Percentiles rank a stretch among this genome's conserved stretches.
phyloP scores from a whole-genome alignment of 2,113 vertebrate species.

The Elanus axillaris region DNA sequence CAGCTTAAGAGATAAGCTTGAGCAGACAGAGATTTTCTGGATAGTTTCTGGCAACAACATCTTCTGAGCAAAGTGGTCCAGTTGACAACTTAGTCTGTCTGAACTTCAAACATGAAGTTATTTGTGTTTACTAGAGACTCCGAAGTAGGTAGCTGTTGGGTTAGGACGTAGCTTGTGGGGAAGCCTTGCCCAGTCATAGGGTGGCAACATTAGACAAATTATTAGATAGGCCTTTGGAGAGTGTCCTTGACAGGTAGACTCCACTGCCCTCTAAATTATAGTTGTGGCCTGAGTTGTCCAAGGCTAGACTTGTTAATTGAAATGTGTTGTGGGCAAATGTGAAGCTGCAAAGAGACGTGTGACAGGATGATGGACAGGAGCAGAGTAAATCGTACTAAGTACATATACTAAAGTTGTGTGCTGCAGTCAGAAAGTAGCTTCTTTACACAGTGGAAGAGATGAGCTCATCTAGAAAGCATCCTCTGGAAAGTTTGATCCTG shows the following conservation, averaged over 20 bases:
- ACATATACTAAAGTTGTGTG: neutral
- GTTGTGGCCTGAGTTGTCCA: neutral
- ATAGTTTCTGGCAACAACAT: neutral
- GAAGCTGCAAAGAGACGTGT: neutral
- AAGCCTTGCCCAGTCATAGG: rapidly evolving
- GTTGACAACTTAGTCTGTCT: neutral
- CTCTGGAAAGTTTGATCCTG: neutral
- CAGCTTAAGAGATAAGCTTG: neutral
- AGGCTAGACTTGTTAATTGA: neutral
- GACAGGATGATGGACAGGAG: neutral
- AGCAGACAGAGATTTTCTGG: neutral
- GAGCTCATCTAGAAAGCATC: neutral
- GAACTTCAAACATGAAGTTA: neutral
- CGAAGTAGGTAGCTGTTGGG: neutral
- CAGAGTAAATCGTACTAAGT: neutral
- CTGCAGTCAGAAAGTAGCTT: neutral
- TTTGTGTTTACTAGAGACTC: neutral
- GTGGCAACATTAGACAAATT: rapidly evolving
- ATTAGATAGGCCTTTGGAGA: neutral
- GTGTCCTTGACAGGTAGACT: neutral
- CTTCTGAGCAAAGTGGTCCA: neutral
- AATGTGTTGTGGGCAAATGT: neutral
- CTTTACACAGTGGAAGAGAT: neutral
- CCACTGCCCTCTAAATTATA: neutral
- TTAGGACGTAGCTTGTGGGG: neutral